phyloP scores from a whole-genome alignment of 37 sponge, comb jelly and placozoan species.

The Petrosia ficiformis region DNA sequence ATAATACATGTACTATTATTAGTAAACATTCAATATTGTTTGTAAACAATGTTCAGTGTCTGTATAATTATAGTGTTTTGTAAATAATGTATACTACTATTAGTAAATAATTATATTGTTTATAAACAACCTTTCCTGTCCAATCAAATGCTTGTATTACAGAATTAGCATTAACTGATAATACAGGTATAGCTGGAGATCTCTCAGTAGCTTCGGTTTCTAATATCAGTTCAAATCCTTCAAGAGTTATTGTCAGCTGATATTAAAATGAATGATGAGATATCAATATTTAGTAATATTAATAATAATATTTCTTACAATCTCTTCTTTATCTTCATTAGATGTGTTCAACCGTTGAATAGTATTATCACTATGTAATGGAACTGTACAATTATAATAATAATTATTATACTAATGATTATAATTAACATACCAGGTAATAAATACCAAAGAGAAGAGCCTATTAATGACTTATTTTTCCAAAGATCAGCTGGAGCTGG shows the following conservation, averaged over 20 bases:
- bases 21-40: no score
- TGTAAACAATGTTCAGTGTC: no score
- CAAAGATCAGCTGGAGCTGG: conserved; percentile 58
- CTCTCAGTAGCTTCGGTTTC: conserved; percentile 41
- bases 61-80: no score
- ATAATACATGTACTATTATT: no score
- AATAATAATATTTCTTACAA: conserved; percentile 2
- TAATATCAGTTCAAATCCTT: conserved; percentile 51
- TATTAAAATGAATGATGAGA: neutral
- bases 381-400: conserved; percentile 11
- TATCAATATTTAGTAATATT: neutral
- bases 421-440: conserved; percentile 49
- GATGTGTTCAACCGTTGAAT: neutral
- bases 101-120: no score
- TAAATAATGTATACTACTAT: no score
- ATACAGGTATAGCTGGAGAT: conserved; percentile 32
- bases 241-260: conserved; percentile 32
- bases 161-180: conserved; percentile 37
- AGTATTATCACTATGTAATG: conserved; percentile 12
- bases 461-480: conserved; percentile 35
- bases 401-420: no score
- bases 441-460: conserved; percentile 49
- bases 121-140: conserved; percentile 62
- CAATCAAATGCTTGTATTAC: conserved; percentile 31
- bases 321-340: conserved; percentile 15